Evolutionary conservation across 2,888 invertebrate species (phyloP), one percentile per base, ranked within the genome.

Genomic region (Plutella xylostella): DNA sequence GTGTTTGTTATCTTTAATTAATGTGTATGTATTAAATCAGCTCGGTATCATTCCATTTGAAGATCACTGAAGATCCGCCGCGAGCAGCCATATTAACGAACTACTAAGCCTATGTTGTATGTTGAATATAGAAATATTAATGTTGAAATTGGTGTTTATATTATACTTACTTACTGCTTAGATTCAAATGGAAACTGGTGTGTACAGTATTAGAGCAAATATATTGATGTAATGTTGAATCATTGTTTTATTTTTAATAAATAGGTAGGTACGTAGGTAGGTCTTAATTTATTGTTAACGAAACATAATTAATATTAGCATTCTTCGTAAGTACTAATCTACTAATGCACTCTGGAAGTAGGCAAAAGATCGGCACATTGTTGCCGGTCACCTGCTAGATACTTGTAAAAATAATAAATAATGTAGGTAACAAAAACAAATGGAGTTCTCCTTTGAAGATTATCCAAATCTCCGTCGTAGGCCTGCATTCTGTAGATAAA

Each of bases 201-300:
- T 73, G 68, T 72, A 74, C 75, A 77, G 72, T 78, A 76, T 77
- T 79, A 79, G 77, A 72, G 61, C 51, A 70, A 71, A 77, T 78
- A 68, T 68, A 66, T 68, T 68, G 60, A 65, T 72, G 65, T 66
- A 63, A 63, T 44, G 52, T 49, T 61, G 54, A 45, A 55, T 55
- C 56, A 54, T 62, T 65, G 68, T 72, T 74, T 74, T 60, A 68
- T 70, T 70, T 21, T 21, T 15, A 5, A 9, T 12, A 14, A 22
- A 37, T 12, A n/a, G n/a, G n/a, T n/a, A n/a, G n/a, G n/a, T n/a
- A n/a, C n/a, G n/a, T n/a, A n/a, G n/a, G n/a, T n/a, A n/a, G n/a
- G n/a, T n/a, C n/a, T n/a, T n/a, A n/a, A n/a, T n/a, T n/a, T n/a
- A n/a, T n/a, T n/a, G n/a, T n/a, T n/a, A n/a, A n/a, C n/a, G n/a